A percentile compares a stretch with the other conserved stretches of the same genome.
Evolutionary conservation across 1,140 invertebrate genomes (phyloP).

Genomic region (Drosophila seguyi): DNA sequence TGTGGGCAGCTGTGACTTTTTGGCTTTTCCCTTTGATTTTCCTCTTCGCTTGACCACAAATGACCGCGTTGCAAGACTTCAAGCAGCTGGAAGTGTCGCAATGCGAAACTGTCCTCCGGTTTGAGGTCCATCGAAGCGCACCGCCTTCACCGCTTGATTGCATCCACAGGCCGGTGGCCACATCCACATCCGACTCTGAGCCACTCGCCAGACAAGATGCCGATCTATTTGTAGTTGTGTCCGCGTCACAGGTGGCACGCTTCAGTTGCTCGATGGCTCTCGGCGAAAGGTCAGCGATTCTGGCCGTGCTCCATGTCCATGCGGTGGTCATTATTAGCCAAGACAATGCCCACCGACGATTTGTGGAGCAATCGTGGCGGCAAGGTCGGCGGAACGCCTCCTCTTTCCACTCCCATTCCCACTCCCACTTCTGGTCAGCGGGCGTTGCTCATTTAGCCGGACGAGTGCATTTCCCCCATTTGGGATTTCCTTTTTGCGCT

Average conservation of each 20-base stretch:
- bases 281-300: conserved; percentile 69
- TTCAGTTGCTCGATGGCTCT: conserved; percentile 44
- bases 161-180: conserved; percentile 46
- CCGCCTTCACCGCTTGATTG: conserved; percentile 69
- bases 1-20: conserved; percentile 37
- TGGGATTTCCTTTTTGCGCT: conserved; percentile 48
- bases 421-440: conserved; percentile 4
- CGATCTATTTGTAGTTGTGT: conserved; percentile 27
- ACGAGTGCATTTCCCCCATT: conserved; percentile 38
- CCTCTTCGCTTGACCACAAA: conserved; percentile 30
- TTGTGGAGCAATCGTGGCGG: conserved; percentile 49
- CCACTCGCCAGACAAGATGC: conserved; percentile 34
- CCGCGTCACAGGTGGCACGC: conserved; percentile 31
- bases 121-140: conserved; percentile 67
- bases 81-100: conserved; percentile 65
- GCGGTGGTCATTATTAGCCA: conserved; percentile 56
- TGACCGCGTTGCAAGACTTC: conserved; percentile 33
- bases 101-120: conserved; percentile 46
- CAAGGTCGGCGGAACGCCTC: conserved; percentile 51
- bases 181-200: conserved; percentile 34
- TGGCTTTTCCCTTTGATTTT: conserved; percentile 24
- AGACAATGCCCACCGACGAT: conserved; percentile 23
- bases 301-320: conserved; percentile 16
- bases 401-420: conserved; percentile 6
- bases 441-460: conserved; percentile 50